Evolutionary conservation across 2,113 vertebrate species (phyloP).

Genomic region (Scytalopus superciliaris): DNA sequence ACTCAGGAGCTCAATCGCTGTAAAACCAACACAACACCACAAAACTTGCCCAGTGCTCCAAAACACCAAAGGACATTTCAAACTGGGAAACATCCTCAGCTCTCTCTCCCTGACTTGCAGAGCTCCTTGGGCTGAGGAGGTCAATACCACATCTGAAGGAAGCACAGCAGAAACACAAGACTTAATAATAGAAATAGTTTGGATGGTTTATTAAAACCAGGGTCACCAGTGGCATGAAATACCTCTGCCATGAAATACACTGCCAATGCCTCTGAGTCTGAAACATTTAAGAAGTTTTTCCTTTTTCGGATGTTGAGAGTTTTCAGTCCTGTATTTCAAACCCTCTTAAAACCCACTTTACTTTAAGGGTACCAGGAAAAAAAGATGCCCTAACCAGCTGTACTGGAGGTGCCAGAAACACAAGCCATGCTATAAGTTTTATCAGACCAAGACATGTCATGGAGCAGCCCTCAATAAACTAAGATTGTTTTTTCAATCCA

Average conservation of each 20-base stretch:
- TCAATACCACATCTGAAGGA: fast-evolving
- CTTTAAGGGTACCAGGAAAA: not conserved
- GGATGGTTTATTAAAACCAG: not conserved
- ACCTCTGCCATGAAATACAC: too few relatives aligned
- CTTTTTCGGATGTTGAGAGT: not conserved
- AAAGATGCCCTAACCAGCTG: not conserved
- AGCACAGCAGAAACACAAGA: not conserved
- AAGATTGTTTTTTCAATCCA: not conserved
- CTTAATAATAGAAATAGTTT: not conserved
- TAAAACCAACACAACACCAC: not conserved
- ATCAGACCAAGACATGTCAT: not conserved
- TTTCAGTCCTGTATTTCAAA: not conserved
- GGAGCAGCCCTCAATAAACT: not conserved
- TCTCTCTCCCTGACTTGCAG: not conserved
- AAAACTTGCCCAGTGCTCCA: not conserved
- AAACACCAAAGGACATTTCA: not conserved
- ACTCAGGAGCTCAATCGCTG: not conserved
- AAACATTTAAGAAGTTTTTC: not conserved
- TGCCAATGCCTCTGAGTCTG: not conserved
- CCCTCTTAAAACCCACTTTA: not conserved
- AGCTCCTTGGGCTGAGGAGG: not conserved
- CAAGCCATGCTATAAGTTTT: not conserved
- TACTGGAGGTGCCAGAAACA: not conserved
- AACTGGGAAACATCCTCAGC: not conserved
- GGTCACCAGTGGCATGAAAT: not conserved